These are phyloP conservation scores for Corvus moneduloides DNA, from an alignment of 2,113 vertebrate genomes.

Conservation along the genomic window DNA sequence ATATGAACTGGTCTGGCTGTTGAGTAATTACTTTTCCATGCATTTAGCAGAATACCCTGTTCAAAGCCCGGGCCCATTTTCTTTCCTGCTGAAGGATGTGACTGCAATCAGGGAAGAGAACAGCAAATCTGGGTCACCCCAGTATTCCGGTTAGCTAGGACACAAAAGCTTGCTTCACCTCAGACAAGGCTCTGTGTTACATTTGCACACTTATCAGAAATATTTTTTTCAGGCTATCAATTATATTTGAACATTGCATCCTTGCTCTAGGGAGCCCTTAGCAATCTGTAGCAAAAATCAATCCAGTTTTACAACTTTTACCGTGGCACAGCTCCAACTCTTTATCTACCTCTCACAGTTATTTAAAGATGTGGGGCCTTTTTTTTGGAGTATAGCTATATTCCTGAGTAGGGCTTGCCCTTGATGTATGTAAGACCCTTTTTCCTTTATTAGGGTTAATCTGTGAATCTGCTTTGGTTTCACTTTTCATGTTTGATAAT, in stretches of 20 bases:
- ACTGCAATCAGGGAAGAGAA: slow-evolving; percentile 74
- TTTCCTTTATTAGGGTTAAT: neutral
- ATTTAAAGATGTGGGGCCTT: slow-evolving; percentile 68
- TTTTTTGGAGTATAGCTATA: slow-evolving; percentile 40
- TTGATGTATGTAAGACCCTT: slow-evolving; percentile 37
- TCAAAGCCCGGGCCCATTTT: slow-evolving; percentile 81
- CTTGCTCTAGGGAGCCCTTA: slow-evolving; percentile 76
- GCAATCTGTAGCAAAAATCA: slow-evolving; percentile 79
- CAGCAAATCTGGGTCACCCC: slow-evolving; percentile 69
- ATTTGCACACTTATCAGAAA: slow-evolving; percentile 66
- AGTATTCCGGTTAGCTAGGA: slow-evolving; percentile 35
- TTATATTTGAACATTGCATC: slow-evolving; percentile 75
- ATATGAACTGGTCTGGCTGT: slow-evolving; percentile 72
- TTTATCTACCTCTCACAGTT: slow-evolving; percentile 63
- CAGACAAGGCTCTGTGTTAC: slow-evolving; percentile 18
- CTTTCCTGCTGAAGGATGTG: slow-evolving; percentile 60
- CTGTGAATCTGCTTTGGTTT: neutral
- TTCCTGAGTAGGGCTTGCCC: slow-evolving; percentile 39
- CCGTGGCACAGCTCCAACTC: slow-evolving; percentile 70
- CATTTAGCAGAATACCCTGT: slow-evolving; percentile 88
- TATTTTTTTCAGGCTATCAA: slow-evolving; percentile 77
- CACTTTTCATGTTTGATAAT: neutral
- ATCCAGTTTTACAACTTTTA: slow-evolving; percentile 80
- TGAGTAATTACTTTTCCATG: slow-evolving; percentile 88
- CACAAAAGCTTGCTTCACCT: slow-evolving; percentile 70